A percentile compares a stretch with the other conserved stretches of the same genome.
Conservation (phyloP, 1,140 invertebrate genomes). For the Phenacoccus solenopsis region DNA sequence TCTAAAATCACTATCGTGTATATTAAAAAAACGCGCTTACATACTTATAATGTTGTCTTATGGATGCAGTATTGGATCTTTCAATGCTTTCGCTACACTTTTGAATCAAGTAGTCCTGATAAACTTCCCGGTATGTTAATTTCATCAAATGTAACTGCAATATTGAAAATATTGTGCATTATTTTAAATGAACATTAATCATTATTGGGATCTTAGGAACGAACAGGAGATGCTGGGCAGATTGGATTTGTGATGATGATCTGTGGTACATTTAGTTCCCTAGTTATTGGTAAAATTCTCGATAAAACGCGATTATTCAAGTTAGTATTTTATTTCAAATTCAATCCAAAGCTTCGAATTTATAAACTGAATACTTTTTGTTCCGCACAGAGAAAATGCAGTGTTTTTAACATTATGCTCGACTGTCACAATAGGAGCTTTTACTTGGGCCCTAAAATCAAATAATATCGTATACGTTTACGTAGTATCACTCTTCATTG, state of each 20-base stretch:
- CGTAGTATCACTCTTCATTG: not conserved
- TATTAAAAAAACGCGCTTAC: slow-evolving; percentile 63
- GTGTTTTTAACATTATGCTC: not conserved
- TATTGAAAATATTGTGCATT: too few species aligned
- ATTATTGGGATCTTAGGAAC: slow-evolving; percentile 53
- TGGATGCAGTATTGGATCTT: slow-evolving; percentile 82
- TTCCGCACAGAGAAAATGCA: not conserved
- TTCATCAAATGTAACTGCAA: too few species aligned
- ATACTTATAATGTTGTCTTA: slow-evolving; percentile 70
- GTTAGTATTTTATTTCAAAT: slow-evolving; percentile 33
- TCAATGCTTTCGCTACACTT: slow-evolving; percentile 86
- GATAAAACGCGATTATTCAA: slow-evolving; percentile 75
- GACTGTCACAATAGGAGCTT: not conserved
- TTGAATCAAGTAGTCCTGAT: slow-evolving; percentile 44
- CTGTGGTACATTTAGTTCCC: slow-evolving; percentile 75
- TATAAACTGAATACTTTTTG: too few species aligned
- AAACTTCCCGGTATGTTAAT: not conserved
- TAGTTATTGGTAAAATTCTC: slow-evolving; percentile 71
- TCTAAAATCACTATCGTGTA: slow-evolving; percentile 29
- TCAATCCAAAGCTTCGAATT: not conserved
- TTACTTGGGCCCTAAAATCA: not conserved
- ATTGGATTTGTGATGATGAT: slow-evolving; percentile 82
- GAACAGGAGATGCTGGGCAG: slow-evolving; percentile 58
- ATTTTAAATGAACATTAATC: too few species aligned
- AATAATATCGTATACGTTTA: not conserved